A percentile compares a stretch with the other conserved stretches of the same genome.
Evolutionary conservation across 2,888 invertebrate species (phyloP).

Genomic region (Caradrina kadenii): DNA sequence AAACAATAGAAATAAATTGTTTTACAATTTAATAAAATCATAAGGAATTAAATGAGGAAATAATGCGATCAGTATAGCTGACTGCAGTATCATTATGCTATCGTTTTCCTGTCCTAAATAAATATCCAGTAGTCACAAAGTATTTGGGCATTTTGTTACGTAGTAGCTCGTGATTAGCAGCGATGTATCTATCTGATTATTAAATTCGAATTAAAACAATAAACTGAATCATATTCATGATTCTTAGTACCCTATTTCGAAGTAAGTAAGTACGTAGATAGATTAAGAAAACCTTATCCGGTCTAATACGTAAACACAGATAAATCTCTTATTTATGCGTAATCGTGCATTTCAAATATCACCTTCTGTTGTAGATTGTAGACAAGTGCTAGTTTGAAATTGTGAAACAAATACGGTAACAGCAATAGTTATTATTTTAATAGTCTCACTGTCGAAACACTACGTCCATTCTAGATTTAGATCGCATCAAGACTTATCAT

Average conservation of each 20-base stretch:
- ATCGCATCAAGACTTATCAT: slow-evolving; percentile 30
- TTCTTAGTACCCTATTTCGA: slow-evolving; percentile 6
- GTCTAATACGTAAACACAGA: slow-evolving; percentile 24
- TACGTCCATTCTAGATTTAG: slow-evolving; percentile 36
- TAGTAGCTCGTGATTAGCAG: background rate
- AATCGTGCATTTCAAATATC: slow-evolving; percentile 43
- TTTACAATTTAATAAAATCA: slow-evolving; percentile 3
- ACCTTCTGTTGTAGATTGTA: slow-evolving; percentile 45
- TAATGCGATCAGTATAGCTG: background rate
- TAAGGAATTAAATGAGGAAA: background rate
- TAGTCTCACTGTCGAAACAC: slow-evolving; percentile 21
- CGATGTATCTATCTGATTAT: slow-evolving; percentile 1
- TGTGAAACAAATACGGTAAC: slow-evolving; percentile 23
- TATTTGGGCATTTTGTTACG: background rate
- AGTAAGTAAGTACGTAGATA: slow-evolving; percentile 10
- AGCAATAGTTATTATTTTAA: slow-evolving; percentile 16
- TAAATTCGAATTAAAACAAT: slow-evolving; percentile 11
- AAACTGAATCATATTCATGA: slow-evolving; percentile 8
- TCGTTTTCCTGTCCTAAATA: slow-evolving; percentile 25
- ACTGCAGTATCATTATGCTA: background rate
- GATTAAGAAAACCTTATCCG: slow-evolving; percentile 39
- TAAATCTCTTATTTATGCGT: slow-evolving; percentile 33
- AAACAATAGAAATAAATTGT: slow-evolving; percentile 68
- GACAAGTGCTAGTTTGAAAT: slow-evolving; percentile 40
- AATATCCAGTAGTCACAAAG: background rate